phyloP scores from a whole-genome alignment of 2,888 invertebrate genomes.

The Rhogogaster chlorosoma region DNA sequence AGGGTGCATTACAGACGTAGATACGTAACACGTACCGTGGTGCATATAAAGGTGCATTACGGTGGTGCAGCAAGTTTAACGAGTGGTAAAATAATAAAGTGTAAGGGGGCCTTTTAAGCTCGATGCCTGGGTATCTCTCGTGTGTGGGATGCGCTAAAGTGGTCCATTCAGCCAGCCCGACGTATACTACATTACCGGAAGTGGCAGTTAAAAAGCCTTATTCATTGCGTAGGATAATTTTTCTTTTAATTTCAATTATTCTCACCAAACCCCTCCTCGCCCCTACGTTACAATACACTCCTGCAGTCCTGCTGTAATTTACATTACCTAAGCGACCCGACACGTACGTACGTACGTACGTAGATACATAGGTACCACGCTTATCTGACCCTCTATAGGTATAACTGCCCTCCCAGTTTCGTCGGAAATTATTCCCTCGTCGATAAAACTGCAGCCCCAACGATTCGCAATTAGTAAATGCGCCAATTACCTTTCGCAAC shows the following conservation, averaged over 20 bases:
- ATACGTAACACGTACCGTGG: slow-evolving; percentile 2
- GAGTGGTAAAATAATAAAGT: slow-evolving; percentile 33
- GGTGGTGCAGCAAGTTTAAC: slow-evolving; percentile 8
- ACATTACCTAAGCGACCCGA: neutral
- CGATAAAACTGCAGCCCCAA: neutral
- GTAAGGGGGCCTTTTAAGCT: slow-evolving; percentile 8
- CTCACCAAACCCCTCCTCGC: slow-evolving; percentile 10
- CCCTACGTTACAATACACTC: too few relatives aligned
- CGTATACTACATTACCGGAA: slow-evolving; percentile 75
- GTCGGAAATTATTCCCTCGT: neutral
- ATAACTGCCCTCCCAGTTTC: neutral
- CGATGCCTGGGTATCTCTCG: slow-evolving; percentile 24
- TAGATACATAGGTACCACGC: too few relatives aligned
- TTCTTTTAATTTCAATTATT: slow-evolving; percentile 57
- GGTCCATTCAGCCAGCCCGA: slow-evolving; percentile 71
- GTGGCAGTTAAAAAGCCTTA: slow-evolving; percentile 72
- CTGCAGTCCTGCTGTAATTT: too few relatives aligned
- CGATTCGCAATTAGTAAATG: neutral
- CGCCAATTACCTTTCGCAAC: slow-evolving; percentile 85
- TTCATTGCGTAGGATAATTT: slow-evolving; percentile 58
- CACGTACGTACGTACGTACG: too few relatives aligned
- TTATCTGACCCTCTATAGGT: neutral
- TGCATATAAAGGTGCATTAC: neutral
- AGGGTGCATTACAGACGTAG: neutral
- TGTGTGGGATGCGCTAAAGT: slow-evolving; percentile 70